These are phyloP conservation scores for Cinclus mexicanus DNA, from an alignment of 2,113 vertebrate species.

Conservation along the genomic window DNA sequence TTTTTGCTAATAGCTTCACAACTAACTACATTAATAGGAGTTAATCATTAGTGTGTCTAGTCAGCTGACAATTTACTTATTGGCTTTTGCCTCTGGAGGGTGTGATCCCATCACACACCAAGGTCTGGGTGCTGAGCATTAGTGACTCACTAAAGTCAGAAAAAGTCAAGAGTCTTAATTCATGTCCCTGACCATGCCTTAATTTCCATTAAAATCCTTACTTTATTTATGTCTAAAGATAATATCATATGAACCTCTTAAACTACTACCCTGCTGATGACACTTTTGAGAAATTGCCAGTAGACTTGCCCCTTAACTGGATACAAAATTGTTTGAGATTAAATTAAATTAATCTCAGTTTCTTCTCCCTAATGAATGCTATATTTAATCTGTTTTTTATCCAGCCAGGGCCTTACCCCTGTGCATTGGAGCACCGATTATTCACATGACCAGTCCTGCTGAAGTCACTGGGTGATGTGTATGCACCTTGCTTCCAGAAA, in stretches of 20 bases:
- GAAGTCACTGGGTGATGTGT: background rate
- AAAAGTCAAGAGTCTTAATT: background rate
- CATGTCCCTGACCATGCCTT: background rate
- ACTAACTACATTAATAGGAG: background rate
- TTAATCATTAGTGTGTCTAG: background rate
- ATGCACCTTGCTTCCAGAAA: background rate
- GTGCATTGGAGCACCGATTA: background rate
- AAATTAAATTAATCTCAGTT: background rate
- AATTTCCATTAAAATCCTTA: constrained; percentile 8
- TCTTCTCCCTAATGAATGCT: background rate
- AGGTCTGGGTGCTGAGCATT: background rate
- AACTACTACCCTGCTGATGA: background rate
- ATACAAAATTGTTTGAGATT: background rate
- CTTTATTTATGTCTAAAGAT: background rate
- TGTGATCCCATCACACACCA: background rate
- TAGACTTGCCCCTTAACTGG: background rate
- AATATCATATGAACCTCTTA: background rate
- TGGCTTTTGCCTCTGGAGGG: constrained; percentile 6
- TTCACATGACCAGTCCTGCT: background rate
- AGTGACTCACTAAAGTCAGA: background rate
- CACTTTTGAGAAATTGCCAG: background rate
- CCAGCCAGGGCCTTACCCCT: background rate
- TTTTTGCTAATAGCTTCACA: constrained; percentile 1
- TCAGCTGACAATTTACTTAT: background rate
- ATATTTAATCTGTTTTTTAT: background rate